Evolutionary conservation across 2,797 vertebrate genomes (phyloP).

Genomic region (Sebastes melanostomus): DNA sequence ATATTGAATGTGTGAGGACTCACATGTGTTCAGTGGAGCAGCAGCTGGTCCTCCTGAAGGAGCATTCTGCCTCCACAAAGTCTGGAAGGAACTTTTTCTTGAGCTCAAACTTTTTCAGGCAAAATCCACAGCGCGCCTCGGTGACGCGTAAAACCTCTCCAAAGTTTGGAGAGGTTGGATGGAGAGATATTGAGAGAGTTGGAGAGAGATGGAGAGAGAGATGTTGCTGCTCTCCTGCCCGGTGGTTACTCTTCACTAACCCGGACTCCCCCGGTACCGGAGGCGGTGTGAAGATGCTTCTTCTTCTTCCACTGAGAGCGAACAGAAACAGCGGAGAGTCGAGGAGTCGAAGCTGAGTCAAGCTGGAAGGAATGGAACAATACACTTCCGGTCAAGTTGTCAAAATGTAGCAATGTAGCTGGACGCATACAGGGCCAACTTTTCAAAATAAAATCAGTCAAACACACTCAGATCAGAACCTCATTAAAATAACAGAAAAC

Average conservation of each 20-base stretch:
- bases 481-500: too few relatives aligned
- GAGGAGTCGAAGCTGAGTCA: background rate
- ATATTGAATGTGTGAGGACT: conserved; percentile 45
- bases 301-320: background rate
- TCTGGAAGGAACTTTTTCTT: background rate
- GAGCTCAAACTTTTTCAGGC: conserved; percentile 3
- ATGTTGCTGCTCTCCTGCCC: too few relatives aligned
- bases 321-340: background rate
- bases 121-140: conserved; percentile 19
- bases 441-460: background rate
- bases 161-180: background rate
- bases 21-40: conserved; percentile 77
- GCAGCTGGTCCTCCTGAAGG: conserved; percentile 62
- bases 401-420: background rate
- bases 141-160: conserved; percentile 11
- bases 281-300: background rate
- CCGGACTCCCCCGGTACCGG: conserved; percentile 22
- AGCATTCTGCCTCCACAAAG: conserved; percentile 53
- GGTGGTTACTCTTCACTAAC: conserved; percentile 8
- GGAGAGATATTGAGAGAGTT: background rate
- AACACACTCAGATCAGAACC: too few relatives aligned
- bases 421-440: background rate
- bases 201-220: background rate
- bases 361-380: background rate
- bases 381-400: background rate